A percentile compares a stretch with the other conserved stretches of the same genome.
These are phyloP conservation scores for Sus cebifrons DNA, from an alignment of 2,797 vertebrate species.

Conservation along the genomic window DNA sequence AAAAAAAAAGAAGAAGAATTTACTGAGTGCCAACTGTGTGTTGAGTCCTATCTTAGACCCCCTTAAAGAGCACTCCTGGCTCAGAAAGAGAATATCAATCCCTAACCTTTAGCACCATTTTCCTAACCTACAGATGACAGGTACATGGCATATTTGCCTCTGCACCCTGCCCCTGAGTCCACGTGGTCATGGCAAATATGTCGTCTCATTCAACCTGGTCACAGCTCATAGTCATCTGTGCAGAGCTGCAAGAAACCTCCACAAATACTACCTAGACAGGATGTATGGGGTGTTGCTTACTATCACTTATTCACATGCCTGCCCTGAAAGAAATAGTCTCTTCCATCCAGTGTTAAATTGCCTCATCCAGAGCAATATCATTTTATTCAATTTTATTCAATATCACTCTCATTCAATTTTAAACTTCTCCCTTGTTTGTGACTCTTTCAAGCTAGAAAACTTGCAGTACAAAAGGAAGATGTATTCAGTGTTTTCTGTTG, in stretches of 20 bases:
- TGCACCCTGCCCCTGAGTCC: background rate
- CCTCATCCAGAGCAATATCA: background rate
- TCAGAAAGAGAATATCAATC: background rate
- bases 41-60: background rate
- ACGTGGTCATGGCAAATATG: background rate
- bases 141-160: background rate
- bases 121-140: background rate
- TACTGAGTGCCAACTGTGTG: background rate
- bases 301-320: background rate
- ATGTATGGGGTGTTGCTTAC: background rate
- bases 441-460: background rate
- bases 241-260: background rate
- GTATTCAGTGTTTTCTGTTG: conserved; percentile 18
- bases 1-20: background rate
- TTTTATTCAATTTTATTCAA: background rate
- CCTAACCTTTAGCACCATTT: background rate
- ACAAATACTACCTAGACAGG: background rate
- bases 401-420: background rate
- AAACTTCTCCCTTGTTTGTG: background rate
- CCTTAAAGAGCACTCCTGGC: background rate
- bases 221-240: background rate
- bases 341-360: background rate
- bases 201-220: background rate
- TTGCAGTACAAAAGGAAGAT: background rate
- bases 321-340: background rate